Conservation (phyloP, 2,113 vertebrate genomes). For the Hypomesus transpacificus region DNA sequence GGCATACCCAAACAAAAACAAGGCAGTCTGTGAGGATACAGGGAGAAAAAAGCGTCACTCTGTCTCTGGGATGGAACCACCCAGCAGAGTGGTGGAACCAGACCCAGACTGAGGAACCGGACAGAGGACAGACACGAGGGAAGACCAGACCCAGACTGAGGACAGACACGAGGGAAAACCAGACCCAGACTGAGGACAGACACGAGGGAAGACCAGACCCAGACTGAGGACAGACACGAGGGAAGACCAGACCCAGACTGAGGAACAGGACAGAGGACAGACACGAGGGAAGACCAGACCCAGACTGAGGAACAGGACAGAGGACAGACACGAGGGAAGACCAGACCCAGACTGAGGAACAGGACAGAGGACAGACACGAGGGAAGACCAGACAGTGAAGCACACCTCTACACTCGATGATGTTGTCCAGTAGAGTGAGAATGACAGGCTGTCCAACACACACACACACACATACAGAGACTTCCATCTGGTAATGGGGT, state of each 20-base stretch:
- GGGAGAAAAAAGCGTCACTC: too few relatives aligned
- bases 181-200: slow-evolving; percentile 6
- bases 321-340: too few relatives aligned
- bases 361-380: too few relatives aligned
- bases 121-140: slow-evolving; percentile 21
- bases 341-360: too few relatives aligned
- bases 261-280: too few relatives aligned
- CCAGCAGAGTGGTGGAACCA: not conserved
- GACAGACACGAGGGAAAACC: slow-evolving; percentile 26
- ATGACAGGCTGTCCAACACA: slow-evolving; percentile 17
- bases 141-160: slow-evolving; percentile 21
- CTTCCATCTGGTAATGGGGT: slow-evolving; percentile 42
- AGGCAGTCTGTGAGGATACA: too few relatives aligned
- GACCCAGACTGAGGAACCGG: slow-evolving; percentile 17
- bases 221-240: slow-evolving; percentile 18
- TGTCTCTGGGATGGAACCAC: too few relatives aligned
- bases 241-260: slow-evolving; percentile 26
- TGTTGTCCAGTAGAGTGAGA: not conserved
- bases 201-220: slow-evolving; percentile 33
- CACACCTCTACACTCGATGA: not conserved
- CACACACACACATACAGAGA: not conserved
- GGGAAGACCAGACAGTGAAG: too few relatives aligned
- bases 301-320: too few relatives aligned
- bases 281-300: slow-evolving; percentile 26
- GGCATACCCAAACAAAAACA: too few relatives aligned